Base-by-base conservation (phyloP, 2,113 vertebrate genomes). In the Epinephelus cyanopodus region DNA sequence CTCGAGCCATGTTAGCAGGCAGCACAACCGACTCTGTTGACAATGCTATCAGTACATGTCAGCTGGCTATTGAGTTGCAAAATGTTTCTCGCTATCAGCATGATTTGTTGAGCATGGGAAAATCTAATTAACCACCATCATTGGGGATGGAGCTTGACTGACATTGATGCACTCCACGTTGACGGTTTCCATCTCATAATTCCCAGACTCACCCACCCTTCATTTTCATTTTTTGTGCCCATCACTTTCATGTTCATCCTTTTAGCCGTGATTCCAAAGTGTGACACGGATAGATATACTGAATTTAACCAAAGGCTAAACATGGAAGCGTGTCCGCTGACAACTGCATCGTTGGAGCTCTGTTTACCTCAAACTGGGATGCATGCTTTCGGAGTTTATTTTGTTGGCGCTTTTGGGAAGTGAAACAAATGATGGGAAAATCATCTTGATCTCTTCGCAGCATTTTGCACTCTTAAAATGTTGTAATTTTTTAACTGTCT, bases 111-210 rank as follows among this genome's bases (percentile, higher is more conserved):
- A 88, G 91, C 85, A 83, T 64, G 61, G 88, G 77, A 67, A 90
- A 89, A 91, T 92, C 82, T 90, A 93, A 93, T 93, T 91, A 93
- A 77, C 82, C 48, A 39, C 71, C 77, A 90, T 92, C 91, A 84
- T 81, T 67, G 69, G 83, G 77, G 81, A 77, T 71, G 79, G 76
- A 65, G 86, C 77, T 75, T 82, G 88, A 90, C 84, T 91, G 93
- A 92, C 91, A 79, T 33, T 86, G 87, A 91, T 85, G 87, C 74
- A 82, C 87, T 78, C 68, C 66, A 70, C 54, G 13, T 73, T 74
- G 88, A 83, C 58, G 45, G 33, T 76, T 91, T 76, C 69, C 69
- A 19, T 65, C 67, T 74, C 68, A 70, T 75, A 75, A 85, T 88
- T 89, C 87, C 68, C 45, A 71, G 63, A 76, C 74, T 92, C 74